Conservation (phyloP, 53 echinoderm and acorn worm species). For the Temnopleurus reevesii region DNA sequence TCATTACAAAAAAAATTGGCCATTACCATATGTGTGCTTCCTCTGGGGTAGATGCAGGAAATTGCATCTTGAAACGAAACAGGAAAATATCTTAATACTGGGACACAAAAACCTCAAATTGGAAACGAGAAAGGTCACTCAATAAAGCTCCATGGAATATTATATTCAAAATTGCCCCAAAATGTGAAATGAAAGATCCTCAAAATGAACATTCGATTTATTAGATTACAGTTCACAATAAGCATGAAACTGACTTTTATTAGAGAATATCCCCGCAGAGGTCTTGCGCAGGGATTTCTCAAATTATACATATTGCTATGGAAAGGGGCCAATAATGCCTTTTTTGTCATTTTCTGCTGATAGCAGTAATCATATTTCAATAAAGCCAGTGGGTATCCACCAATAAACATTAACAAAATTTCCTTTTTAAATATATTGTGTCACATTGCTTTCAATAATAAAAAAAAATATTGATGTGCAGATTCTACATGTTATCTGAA, state of each 20-base stretch:
- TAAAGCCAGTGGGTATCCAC: not conserved
- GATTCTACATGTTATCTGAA: no score
- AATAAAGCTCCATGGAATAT: not conserved
- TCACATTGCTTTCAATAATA: no score
- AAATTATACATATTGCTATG: not conserved
- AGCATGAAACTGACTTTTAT: constrained; percentile 23
- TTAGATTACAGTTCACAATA: constrained; percentile 25
- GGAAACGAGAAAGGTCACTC: not conserved
- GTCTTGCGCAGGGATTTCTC: not conserved
- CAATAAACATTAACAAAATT: no score
- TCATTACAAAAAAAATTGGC: no score
- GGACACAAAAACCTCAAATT: not conserved
- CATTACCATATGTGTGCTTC: no score
- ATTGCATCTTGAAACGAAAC: not conserved
- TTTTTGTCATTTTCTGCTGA: not conserved
- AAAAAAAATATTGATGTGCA: no score
- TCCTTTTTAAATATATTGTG: no score
- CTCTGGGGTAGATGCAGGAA: no score
- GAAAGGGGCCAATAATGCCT: not conserved
- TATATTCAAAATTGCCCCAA: not conserved
- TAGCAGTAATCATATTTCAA: not conserved
- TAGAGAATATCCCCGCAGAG: not conserved
- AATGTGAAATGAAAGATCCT: constrained; percentile 32
- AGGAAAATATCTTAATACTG: not conserved
- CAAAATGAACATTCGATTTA: not conserved